Percentiles rank a stretch among this genome's conserved stretches.
These are phyloP conservation scores for Galeopterus variegatus DNA, from an alignment of 2,113 vertebrate species.

Conservation along the genomic window DNA sequence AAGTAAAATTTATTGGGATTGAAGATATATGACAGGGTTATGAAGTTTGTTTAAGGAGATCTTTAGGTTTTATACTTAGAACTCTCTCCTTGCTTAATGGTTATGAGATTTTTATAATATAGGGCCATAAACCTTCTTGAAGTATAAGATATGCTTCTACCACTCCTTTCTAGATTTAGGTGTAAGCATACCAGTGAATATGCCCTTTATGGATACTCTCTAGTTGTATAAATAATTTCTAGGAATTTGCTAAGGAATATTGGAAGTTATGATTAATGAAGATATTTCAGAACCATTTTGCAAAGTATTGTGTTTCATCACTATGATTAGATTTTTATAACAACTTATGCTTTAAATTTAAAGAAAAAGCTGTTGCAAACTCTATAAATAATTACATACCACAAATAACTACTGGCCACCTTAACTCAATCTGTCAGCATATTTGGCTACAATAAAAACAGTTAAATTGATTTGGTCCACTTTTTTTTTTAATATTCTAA, in stretches of 20 bases:
- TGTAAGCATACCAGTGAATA: fast-evolving
- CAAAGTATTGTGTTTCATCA: background rate
- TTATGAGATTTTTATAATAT: background rate
- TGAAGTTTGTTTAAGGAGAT: background rate
- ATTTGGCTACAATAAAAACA: background rate
- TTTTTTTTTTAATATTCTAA: constrained; percentile 13
- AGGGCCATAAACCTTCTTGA: background rate
- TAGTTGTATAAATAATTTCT: background rate
- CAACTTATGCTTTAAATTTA: background rate
- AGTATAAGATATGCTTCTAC: background rate
- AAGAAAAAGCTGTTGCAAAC: background rate
- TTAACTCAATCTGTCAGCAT: background rate
- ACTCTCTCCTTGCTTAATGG: background rate
- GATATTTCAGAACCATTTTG: background rate
- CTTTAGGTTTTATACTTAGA: background rate
- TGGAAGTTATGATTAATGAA: constrained; percentile 5
- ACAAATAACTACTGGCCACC: background rate
- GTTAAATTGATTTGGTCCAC: background rate
- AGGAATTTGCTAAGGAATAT: background rate
- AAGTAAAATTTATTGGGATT: background rate
- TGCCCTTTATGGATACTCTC: fast-evolving
- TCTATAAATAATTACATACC: background rate
- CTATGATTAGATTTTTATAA: background rate
- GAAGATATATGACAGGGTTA: background rate
- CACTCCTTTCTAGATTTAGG: background rate